These are phyloP conservation scores for Rhinophrynus dorsalis DNA, from an alignment of 2,797 vertebrate genomes.

Conservation along the genomic window DNA sequence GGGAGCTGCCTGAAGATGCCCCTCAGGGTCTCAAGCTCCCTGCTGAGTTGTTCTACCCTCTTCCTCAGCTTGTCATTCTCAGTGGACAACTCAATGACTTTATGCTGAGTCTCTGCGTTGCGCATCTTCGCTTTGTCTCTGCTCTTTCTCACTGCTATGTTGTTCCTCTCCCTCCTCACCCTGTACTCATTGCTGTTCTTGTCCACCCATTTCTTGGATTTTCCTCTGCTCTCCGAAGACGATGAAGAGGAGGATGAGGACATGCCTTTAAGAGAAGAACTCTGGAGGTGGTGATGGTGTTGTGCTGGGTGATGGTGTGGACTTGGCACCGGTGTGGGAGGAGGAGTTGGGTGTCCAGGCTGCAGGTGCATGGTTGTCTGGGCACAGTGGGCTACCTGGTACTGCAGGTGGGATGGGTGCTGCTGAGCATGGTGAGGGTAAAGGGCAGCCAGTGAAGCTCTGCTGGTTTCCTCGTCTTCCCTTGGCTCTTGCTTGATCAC, in stretches of 20 bases:
- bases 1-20: slow-evolving; percentile 95
- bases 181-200: slow-evolving; percentile 94
- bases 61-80: slow-evolving; percentile 94
- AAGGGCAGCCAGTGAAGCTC: slow-evolving; percentile 70
- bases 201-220: slow-evolving; percentile 88
- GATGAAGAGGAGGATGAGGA: slow-evolving; percentile 38
- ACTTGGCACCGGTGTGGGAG: slow-evolving; percentile 92
- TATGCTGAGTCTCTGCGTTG: slow-evolving; percentile 95
- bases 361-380: slow-evolving; percentile 96
- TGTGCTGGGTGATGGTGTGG: slow-evolving; percentile 77
- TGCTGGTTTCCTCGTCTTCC: slow-evolving; percentile 82
- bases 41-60: slow-evolving; percentile 91
- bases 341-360: slow-evolving; percentile 91
- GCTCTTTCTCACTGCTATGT: slow-evolving; percentile 95
- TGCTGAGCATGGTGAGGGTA: slow-evolving; percentile 69
- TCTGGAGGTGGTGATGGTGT: slow-evolving; percentile 57
- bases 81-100: slow-evolving; percentile 86
- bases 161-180: slow-evolving; percentile 93
- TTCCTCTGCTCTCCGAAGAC: slow-evolving; percentile 67
- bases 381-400: slow-evolving; percentile 92
- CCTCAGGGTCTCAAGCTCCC: slow-evolving; percentile 92
- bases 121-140: slow-evolving; percentile 97
- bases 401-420: slow-evolving; percentile 87
- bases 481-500: slow-evolving; percentile 91
- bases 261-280: slow-evolving; percentile 72